phyloP scores from a whole-genome alignment of 2,113 vertebrate species.

The Takifugu flavidus region DNA sequence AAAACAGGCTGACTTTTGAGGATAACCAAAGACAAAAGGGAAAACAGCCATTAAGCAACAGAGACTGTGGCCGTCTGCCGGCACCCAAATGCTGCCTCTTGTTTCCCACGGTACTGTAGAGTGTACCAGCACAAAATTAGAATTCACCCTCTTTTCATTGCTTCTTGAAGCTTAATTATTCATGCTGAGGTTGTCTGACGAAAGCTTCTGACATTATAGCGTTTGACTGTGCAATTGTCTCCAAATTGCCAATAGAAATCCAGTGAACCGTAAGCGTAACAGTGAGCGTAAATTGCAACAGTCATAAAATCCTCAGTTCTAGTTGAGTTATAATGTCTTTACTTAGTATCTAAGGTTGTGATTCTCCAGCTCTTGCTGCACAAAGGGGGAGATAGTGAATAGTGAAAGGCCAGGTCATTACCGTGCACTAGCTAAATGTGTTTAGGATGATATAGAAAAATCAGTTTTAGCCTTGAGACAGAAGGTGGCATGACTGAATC shows the following conservation, averaged over 20 bases:
- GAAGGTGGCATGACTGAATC: constrained; percentile 17
- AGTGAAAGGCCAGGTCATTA: constrained; percentile 46
- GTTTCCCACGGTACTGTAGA: constrained; percentile 12
- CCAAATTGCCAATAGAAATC: constrained; percentile 24
- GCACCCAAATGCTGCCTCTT: constrained; percentile 27
- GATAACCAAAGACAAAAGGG: constrained; percentile 1
- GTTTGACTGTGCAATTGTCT: constrained; percentile 15
- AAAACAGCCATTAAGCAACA: constrained; percentile 30
- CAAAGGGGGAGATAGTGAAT: constrained; percentile 21
- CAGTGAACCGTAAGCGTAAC: constrained; percentile 10
- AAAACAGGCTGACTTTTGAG: too few species aligned
- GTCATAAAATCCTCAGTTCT: constrained; percentile 31
- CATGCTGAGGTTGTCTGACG: constrained; percentile 44
- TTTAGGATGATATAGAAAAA: constrained; percentile 55
- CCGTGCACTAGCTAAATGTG: constrained; percentile 43
- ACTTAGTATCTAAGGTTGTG: constrained; percentile 26
- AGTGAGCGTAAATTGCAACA: constrained; percentile 31
- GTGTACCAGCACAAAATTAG: constrained; percentile 31
- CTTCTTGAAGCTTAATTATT: constrained; percentile 48
- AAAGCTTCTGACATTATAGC: constrained; percentile 21
- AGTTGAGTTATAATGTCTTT: constrained; percentile 43
- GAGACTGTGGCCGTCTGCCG: constrained; percentile 30
- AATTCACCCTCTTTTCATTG: constrained; percentile 43
- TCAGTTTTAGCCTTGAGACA: constrained; percentile 51
- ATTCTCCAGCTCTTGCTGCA: constrained; percentile 41